A percentile compares a stretch with the other conserved stretches of the same genome.
phyloP scores from a whole-genome alignment of 2,797 vertebrate species.

The Sebastes aleutianus region DNA sequence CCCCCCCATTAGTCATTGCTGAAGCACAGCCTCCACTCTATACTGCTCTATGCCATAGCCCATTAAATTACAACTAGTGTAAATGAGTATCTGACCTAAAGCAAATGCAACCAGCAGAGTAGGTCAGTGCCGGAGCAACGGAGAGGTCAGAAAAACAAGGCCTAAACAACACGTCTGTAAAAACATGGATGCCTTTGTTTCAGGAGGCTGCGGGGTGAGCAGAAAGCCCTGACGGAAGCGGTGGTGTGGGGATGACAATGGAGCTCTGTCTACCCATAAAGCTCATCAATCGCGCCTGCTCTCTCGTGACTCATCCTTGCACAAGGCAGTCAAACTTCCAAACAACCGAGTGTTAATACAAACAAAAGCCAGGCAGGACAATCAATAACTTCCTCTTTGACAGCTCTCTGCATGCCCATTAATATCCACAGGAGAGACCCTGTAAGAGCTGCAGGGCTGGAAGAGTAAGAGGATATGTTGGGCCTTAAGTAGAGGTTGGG shows the following conservation, averaged over 20 bases:
- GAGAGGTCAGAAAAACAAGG: slow-evolving; percentile 61
- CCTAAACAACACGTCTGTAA: slow-evolving; percentile 53
- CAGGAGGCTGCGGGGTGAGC: slow-evolving; percentile 56
- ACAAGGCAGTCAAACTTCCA: slow-evolving; percentile 67
- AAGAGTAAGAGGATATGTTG: background rate
- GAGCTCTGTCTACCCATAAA: slow-evolving; percentile 71
- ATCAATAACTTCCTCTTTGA: slow-evolving; percentile 66
- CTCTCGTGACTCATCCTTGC: slow-evolving; percentile 74
- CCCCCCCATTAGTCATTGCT: slow-evolving; percentile 25
- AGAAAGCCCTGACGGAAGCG: slow-evolving; percentile 75
- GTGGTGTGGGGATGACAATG: slow-evolving; percentile 64
- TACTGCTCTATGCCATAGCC: background rate
- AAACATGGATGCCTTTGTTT: slow-evolving; percentile 76
- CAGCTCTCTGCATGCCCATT: slow-evolving; percentile 46
- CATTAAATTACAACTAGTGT: slow-evolving; percentile 26
- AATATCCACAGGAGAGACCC: slow-evolving; percentile 31
- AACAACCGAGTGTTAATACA: slow-evolving; percentile 59
- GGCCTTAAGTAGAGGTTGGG: background rate
- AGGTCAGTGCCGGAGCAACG: slow-evolving; percentile 30
- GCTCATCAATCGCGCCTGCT: slow-evolving; percentile 72
- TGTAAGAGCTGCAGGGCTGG: slow-evolving; percentile 2
- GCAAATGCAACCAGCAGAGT: slow-evolving; percentile 9
- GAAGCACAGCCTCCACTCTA: slow-evolving; percentile 9
- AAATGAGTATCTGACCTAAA: slow-evolving; percentile 24
- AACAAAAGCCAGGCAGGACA: slow-evolving; percentile 57